phyloP scores from a whole-genome alignment of 1,140 invertebrate genomes.

The Drosophila truncata region DNA sequence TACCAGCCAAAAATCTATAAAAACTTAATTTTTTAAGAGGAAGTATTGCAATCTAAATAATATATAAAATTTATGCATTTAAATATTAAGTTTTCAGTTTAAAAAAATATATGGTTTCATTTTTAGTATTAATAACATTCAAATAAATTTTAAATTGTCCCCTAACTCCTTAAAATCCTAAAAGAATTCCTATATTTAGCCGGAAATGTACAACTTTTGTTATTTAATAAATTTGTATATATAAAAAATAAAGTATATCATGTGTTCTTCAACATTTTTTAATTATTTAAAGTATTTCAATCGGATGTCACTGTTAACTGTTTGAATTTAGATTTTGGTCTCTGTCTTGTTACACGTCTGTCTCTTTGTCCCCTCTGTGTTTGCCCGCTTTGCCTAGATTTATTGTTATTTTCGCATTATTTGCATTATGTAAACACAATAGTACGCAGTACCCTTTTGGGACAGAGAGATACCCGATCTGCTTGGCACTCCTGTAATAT shows the following conservation, averaged over 20 bases:
- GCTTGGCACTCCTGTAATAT: slow-evolving; percentile 42
- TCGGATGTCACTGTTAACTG: slow-evolving; percentile 14
- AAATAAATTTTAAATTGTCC: background rate
- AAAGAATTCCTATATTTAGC: background rate
- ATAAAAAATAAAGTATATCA: background rate
- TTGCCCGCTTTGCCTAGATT: slow-evolving; percentile 57
- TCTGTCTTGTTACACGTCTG: slow-evolving; percentile 14
- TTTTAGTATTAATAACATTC: background rate
- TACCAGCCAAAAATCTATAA: background rate
- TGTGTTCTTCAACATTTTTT: background rate
- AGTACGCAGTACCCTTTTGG: slow-evolving; percentile 20
- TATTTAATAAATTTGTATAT: background rate
- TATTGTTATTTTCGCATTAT: slow-evolving; percentile 76
- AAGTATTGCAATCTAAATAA: background rate
- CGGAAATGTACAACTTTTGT: background rate
- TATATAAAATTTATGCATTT: background rate
- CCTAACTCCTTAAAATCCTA: background rate
- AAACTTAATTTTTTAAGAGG: background rate
- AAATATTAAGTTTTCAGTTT: background rate
- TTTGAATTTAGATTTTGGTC: slow-evolving; percentile 49
- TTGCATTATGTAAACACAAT: slow-evolving; percentile 75
- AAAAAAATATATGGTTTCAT: background rate
- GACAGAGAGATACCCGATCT: slow-evolving; percentile 2
- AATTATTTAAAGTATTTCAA: background rate
- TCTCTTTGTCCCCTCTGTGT: slow-evolving; percentile 20